phyloP scores from a whole-genome alignment of 2,888 invertebrate species.

The Girardia tigrina region DNA sequence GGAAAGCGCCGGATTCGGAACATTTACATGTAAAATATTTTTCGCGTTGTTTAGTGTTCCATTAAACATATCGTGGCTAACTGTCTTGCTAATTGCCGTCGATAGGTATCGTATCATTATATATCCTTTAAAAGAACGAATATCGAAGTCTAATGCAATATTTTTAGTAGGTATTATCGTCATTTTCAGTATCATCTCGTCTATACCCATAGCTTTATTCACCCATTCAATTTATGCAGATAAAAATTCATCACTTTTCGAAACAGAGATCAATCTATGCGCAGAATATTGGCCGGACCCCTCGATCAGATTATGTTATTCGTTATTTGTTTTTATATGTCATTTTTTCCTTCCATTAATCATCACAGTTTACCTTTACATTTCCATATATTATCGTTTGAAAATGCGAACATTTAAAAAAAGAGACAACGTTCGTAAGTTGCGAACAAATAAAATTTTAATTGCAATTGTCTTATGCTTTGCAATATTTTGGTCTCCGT shows the following conservation, averaged over 20 bases:
- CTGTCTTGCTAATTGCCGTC: slow-evolving; percentile 36
- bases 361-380: slow-evolving; percentile 33
- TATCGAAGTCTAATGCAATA: slow-evolving; percentile 21
- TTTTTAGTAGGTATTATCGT: slow-evolving; percentile 28
- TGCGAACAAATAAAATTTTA: slow-evolving; percentile 35
- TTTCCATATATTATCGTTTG: slow-evolving; percentile 33
- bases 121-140: slow-evolving; percentile 33
- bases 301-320: slow-evolving; percentile 28
- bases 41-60: slow-evolving; percentile 35
- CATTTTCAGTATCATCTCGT: slow-evolving; percentile 30
- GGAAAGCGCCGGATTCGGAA: not conserved
- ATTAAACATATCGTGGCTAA: slow-evolving; percentile 34
- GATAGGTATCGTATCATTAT: slow-evolving; percentile 37
- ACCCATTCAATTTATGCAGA: slow-evolving; percentile 17
- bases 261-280: slow-evolving; percentile 4
- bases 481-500: slow-evolving; percentile 36
- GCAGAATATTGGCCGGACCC: slow-evolving; percentile 34
- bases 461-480: slow-evolving; percentile 36
- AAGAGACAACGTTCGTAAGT: slow-evolving; percentile 29
- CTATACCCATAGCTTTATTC: slow-evolving; percentile 33
- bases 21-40: slow-evolving; percentile 27
- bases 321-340: slow-evolving; percentile 25
- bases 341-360: slow-evolving; percentile 34
- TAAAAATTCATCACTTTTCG: not conserved
- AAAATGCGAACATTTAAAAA: slow-evolving; percentile 29